Evolutionary conservation across 2,113 vertebrate species (phyloP), one percentile per base, ranked within the genome.

Genomic region (Crypturellus undulatus): DNA sequence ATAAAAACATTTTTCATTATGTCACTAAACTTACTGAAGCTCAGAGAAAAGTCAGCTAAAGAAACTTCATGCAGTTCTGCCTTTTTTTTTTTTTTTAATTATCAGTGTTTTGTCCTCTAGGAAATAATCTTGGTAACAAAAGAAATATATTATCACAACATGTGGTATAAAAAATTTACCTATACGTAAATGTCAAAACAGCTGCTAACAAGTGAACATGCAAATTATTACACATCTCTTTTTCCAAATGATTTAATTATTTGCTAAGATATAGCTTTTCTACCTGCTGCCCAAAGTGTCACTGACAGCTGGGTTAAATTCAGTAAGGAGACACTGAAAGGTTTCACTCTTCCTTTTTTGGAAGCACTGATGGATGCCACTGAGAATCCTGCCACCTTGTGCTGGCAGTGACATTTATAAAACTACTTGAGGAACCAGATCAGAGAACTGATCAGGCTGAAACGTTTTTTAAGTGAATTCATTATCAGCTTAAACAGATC

Each of bases 391-490:
- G 3, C 3, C 12, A 68, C 3, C 0, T 68, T 43, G 54, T 32
- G 0, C 0, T 20, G 7, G 7, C 1, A 0, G 10, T 72, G 45
- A 24, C 14, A 43, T 63, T 43, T 73, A 73, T 11, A 65, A 17
- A 82, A 8, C 3, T 73, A 43, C n/a, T 7, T 14, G 18, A 67
- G 12, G n/a, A 77, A 26, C 6, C 78, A 75, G 12, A 59, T 4
- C 59, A 73, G 17, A 81, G 10, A 51, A 6, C 3, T 19, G 10
- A 32, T 13, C 6, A 24, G n/a, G 16, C 6, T 30, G 40, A 68
- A 79, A 52, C 3, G 0, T 6, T 32, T 38, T 40, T 36, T 56
- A 51, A 34, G 1, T 3, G 2, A 6, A 2, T n/a, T 4, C 7
- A 47, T 72, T 85, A 36, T 83, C 72, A 79, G 7, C 17, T 42